A percentile compares a stretch with the other conserved stretches of the same genome.
These are phyloP conservation scores for Sycophila texana DNA, from an alignment of 2,888 invertebrate species.

Conservation along the genomic window DNA sequence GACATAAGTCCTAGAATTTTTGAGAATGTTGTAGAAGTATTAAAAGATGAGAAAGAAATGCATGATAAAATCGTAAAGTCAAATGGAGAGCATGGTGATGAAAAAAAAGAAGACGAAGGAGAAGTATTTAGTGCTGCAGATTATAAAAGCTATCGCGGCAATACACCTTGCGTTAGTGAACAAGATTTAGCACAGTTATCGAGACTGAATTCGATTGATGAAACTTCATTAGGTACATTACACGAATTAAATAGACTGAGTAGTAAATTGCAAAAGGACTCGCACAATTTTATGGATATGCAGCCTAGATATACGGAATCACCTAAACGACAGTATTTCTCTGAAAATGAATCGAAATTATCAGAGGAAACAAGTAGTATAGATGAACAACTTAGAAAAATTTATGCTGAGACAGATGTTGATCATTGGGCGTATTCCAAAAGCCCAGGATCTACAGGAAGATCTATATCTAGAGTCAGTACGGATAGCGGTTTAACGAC, in stretches of 20 bases:
- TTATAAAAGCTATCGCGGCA: slow-evolving; percentile 87
- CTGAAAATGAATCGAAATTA: slow-evolving; percentile 80
- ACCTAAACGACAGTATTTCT: slow-evolving; percentile 76
- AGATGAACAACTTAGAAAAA: slow-evolving; percentile 83
- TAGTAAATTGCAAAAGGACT: slow-evolving; percentile 86
- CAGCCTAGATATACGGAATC: slow-evolving; percentile 84
- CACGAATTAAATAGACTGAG: slow-evolving; percentile 87
- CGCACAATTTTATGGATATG: slow-evolving; percentile 85
- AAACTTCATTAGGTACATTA: slow-evolving; percentile 86
- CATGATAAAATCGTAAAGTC: not conserved
- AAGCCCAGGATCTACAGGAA: slow-evolving; percentile 77
- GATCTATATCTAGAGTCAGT: slow-evolving; percentile 72
- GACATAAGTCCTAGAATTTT: slow-evolving; percentile 61
- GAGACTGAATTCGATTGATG: slow-evolving; percentile 85
- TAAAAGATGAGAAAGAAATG: slow-evolving; percentile 58
- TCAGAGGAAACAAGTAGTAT: slow-evolving; percentile 82
- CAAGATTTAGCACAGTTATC: slow-evolving; percentile 87
- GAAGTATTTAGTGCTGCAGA: slow-evolving; percentile 86
- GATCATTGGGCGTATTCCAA: slow-evolving; percentile 84
- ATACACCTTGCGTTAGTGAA: slow-evolving; percentile 86
- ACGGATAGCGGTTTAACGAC: slow-evolving; percentile 80
- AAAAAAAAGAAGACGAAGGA: slow-evolving; percentile 76
- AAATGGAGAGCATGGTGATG: slow-evolving; percentile 57
- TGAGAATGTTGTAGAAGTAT: slow-evolving; percentile 56
- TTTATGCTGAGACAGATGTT: slow-evolving; percentile 80